A percentile compares a stretch with the other conserved stretches of the same genome.
phyloP scores from a whole-genome alignment of 2,888 invertebrate species.

The Xestobium rufovillosum region DNA sequence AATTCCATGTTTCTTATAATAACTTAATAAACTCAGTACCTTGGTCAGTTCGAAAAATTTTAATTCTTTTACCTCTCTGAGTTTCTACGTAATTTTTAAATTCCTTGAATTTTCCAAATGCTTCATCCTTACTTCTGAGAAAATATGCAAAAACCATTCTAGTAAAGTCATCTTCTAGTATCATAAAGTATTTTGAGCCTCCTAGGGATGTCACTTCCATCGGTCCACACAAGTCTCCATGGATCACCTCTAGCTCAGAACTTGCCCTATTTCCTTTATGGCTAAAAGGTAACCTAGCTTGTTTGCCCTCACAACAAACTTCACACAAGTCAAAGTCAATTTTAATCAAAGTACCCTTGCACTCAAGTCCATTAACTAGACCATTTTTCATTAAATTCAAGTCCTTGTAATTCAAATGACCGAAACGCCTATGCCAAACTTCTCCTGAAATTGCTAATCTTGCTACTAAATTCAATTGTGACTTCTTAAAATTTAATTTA shows the following conservation, averaged over 20 bases:
- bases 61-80: constrained; percentile 23
- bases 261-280: constrained; percentile 17
- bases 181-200: constrained; percentile 33
- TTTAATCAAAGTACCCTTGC: too few relatives aligned
- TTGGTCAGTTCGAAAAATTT: constrained; percentile 26
- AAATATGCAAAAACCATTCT: constrained; percentile 28
- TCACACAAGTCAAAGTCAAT: too few relatives aligned
- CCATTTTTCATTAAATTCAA: too few relatives aligned
- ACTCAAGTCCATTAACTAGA: background rate
- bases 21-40: constrained; percentile 23
- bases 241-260: constrained; percentile 30
- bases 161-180: constrained; percentile 34
- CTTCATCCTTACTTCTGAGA: constrained; percentile 33
- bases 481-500: too few relatives aligned
- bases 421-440: constrained; percentile 6
- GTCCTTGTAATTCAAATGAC: constrained; percentile 1
- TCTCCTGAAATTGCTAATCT: too few relatives aligned
- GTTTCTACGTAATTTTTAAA: constrained; percentile 29
- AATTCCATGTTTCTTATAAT: constrained; percentile 26
- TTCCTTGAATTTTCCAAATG: constrained; percentile 20
- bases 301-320: too few relatives aligned
- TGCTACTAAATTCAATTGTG: too few relatives aligned
- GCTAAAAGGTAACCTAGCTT: constrained; percentile 28
- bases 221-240: constrained; percentile 34
- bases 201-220: constrained; percentile 31